Conservation (phyloP, 2,888 invertebrate species). For the Matsumyia berberina region DNA sequence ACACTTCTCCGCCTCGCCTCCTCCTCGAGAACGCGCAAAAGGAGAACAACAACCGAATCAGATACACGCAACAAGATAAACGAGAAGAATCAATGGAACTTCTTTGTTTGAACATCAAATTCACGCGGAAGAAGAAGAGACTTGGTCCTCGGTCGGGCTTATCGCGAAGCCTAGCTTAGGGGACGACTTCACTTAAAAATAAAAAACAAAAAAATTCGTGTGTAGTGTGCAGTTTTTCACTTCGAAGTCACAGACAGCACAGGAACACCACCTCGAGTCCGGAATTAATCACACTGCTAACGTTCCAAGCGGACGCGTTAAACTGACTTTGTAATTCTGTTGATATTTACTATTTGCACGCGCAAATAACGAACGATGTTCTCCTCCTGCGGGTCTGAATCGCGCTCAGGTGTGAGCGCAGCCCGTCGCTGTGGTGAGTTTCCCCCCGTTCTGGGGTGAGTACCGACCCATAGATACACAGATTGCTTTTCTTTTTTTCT, state of each 20-base stretch:
- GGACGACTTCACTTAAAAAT: background rate
- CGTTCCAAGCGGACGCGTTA: conserved; percentile 65
- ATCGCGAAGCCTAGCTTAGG: conserved; percentile 4
- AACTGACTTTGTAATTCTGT: conserved; percentile 67
- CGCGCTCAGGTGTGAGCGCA: conserved; percentile 60
- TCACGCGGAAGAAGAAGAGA: conserved; percentile 30
- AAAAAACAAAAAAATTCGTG: conserved; percentile 13
- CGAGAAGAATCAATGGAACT: conserved; percentile 33
- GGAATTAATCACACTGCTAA: conserved; percentile 48
- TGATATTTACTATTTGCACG: conserved; percentile 70
- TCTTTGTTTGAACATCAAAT: conserved; percentile 49
- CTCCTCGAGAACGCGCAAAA: background rate
- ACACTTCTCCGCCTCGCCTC: conserved; percentile 13
- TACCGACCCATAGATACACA: conserved; percentile 36
- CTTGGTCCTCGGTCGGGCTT: too few relatives aligned
- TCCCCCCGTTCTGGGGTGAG: conserved; percentile 45
- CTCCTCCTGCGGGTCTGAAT: conserved; percentile 38
- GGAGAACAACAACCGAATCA: conserved; percentile 17
- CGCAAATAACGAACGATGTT: conserved; percentile 61
- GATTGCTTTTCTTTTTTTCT: conserved; percentile 28
- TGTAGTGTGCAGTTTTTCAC: background rate
- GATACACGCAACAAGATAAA: conserved; percentile 49
- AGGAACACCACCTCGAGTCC: conserved; percentile 9
- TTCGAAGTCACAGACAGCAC: background rate
- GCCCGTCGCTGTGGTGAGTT: conserved; percentile 65